phyloP scores from a whole-genome alignment of 2,888 invertebrate genomes.

The Seira sanloemensis region DNA sequence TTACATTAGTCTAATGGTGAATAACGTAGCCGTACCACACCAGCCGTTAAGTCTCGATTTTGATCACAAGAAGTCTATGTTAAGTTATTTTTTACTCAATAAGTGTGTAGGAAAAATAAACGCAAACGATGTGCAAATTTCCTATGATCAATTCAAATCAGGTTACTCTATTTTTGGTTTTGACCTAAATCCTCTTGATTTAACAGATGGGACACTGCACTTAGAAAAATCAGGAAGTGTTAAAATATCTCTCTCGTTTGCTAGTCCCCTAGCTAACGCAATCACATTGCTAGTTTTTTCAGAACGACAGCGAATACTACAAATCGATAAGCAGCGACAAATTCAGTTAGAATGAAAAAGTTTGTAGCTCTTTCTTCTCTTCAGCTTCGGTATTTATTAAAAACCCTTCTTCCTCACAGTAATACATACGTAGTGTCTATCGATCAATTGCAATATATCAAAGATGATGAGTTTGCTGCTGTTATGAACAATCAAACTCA shows the following conservation, averaged over 20 bases:
- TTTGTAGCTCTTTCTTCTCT: constrained; percentile 26
- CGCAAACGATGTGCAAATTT: constrained; percentile 31
- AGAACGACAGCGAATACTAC: constrained; percentile 50
- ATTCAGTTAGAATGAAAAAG: constrained; percentile 37
- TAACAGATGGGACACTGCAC: constrained; percentile 31
- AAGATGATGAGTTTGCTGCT: not conserved
- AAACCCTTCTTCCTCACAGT: not conserved
- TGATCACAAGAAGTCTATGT: not conserved
- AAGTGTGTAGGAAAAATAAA: constrained; percentile 17
- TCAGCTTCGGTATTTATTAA: constrained; percentile 31
- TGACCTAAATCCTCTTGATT: constrained; percentile 39
- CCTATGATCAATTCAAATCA: not conserved
- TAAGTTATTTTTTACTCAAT: constrained; percentile 44
- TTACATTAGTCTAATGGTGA: constrained; percentile 64
- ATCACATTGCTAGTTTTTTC: constrained; percentile 55
- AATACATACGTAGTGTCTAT: constrained; percentile 20
- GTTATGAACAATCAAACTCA: constrained; percentile 29
- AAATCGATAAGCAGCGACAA: constrained; percentile 57
- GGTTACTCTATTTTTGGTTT: constrained; percentile 52
- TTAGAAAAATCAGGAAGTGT: constrained; percentile 42
- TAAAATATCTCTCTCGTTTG: constrained; percentile 52
- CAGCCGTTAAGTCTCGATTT: constrained; percentile 64
- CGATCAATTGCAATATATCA: constrained; percentile 42
- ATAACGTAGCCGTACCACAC: constrained; percentile 70
- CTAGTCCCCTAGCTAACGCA: constrained; percentile 37